Evolutionary conservation across 2,888 invertebrate species (phyloP).

Genomic region (Chirona hameri): DNA sequence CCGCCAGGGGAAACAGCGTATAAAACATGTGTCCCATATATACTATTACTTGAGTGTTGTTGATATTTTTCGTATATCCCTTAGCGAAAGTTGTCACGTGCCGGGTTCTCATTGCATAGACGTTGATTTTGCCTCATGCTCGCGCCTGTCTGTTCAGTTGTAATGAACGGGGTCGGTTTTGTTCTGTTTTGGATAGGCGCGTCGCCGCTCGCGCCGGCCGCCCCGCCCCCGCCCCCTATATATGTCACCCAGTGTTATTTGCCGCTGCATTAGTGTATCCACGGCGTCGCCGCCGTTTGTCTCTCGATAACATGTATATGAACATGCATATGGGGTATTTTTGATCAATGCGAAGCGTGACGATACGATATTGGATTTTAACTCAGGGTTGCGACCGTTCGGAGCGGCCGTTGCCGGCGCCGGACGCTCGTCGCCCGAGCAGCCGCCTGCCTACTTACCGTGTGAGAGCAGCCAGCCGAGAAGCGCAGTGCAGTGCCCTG

Average conservation of each 20-base stretch:
- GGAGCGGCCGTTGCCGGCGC: background rate
- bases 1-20: background rate
- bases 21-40: background rate
- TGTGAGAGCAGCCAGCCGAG: background rate
- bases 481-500: background rate
- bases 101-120: slow-evolving; percentile 9
- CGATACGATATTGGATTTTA: slow-evolving; percentile 27
- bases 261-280: background rate
- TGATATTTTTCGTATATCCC: slow-evolving; percentile 24
- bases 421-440: background rate
- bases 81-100: slow-evolving; percentile 26
- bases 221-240: background rate
- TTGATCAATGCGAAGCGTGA: slow-evolving; percentile 26
- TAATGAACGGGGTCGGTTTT: slow-evolving; percentile 24
- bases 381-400: background rate
- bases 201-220: background rate
- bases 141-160: slow-evolving; percentile 27
- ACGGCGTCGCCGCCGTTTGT: background rate
- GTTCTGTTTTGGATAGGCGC: slow-evolving; percentile 7
- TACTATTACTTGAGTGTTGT: slow-evolving; percentile 25
- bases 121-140: slow-evolving; percentile 25
- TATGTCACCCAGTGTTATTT: slow-evolving; percentile 8
- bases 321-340: slow-evolving; percentile 27
- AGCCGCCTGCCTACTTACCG: background rate
- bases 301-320: slow-evolving; percentile 25